Evolutionary conservation across 2,797 vertebrate species (phyloP).

Genomic region (Brachymystax lenok): DNA sequence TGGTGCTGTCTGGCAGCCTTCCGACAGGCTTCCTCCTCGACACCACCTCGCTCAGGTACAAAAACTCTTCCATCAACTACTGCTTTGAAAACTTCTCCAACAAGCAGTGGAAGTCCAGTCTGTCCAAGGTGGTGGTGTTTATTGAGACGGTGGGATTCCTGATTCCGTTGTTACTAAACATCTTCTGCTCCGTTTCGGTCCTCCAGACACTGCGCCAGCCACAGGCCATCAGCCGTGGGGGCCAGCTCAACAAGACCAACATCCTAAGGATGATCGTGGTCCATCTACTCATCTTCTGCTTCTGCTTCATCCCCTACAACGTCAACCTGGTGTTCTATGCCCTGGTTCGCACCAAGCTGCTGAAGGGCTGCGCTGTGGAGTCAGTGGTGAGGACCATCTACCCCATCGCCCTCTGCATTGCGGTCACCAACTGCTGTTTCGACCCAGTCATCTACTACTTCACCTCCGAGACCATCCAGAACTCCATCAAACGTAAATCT

Average conservation of each 20-base stretch:
- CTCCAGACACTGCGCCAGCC: conserved; percentile 84
- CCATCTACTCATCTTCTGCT: conserved; percentile 91
- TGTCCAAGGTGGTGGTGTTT: conserved; percentile 92
- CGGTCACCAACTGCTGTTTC: conserved; percentile 95
- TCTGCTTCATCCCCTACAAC: conserved; percentile 95
- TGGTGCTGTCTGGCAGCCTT: conserved; percentile 85
- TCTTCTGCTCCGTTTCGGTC: conserved; percentile 91
- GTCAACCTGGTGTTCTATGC: conserved; percentile 92
- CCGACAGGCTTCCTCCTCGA: conserved; percentile 82
- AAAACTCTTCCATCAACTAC: conserved; percentile 26
- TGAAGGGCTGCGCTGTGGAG: conserved; percentile 81
- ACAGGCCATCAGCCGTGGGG: conserved; percentile 77
- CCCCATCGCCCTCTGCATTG: conserved; percentile 91
- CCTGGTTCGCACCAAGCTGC: conserved; percentile 86
- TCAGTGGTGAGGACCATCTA: conserved; percentile 88
- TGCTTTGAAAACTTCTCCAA: conserved; percentile 95
- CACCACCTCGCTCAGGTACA: conserved; percentile 53
- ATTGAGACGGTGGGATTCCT: conserved; percentile 93
- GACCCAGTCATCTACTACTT: conserved; percentile 98
- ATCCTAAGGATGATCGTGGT: conserved; percentile 93
- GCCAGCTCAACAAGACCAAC: conserved; percentile 88
- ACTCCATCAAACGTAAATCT: conserved; percentile 88
- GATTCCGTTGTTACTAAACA: conserved; percentile 88
- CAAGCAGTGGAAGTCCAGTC: conserved; percentile 84
- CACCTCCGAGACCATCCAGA: conserved; percentile 94